phyloP scores from a whole-genome alignment of 37 sponge, comb jelly and placozoan genomes.

The Bolinopsis microptera region DNA sequence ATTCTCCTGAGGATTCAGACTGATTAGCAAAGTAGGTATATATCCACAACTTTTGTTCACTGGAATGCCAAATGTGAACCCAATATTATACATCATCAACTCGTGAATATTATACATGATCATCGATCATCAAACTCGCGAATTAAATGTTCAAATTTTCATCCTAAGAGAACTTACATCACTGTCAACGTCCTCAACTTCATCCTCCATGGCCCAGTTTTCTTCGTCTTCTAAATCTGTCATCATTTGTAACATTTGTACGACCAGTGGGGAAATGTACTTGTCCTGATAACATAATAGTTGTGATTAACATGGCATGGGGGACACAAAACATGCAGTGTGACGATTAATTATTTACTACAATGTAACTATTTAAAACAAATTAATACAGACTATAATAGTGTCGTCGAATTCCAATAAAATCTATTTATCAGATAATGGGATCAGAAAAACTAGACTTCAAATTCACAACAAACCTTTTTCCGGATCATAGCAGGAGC shows the following conservation, averaged over 20 bases:
- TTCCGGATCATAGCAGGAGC: slow-evolving; percentile 93
- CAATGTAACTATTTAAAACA: too few relatives aligned
- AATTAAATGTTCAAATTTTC: too few relatives aligned
- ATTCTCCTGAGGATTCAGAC: slow-evolving; percentile 70
- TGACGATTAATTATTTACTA: neutral
- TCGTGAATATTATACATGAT: too few relatives aligned
- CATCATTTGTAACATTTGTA: slow-evolving; percentile 81
- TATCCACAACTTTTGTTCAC: slow-evolving; percentile 20
- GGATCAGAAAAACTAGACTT: too few relatives aligned
- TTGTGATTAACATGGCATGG: too few relatives aligned
- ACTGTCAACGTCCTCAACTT: slow-evolving; percentile 83
- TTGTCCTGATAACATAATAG: slow-evolving; percentile 20
- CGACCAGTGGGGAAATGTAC: slow-evolving; percentile 68
- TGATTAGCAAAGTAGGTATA: neutral
- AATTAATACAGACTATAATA: slow-evolving; percentile 38
- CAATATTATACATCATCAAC: slow-evolving; percentile 25
- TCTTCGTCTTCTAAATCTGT: slow-evolving; percentile 67
- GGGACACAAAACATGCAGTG: neutral
- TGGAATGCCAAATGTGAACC: neutral
- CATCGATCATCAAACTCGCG: too few relatives aligned
- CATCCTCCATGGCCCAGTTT: slow-evolving; percentile 78
- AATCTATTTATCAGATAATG: too few relatives aligned
- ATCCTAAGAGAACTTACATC: slow-evolving; percentile 67
- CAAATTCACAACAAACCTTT: slow-evolving; percentile 64
- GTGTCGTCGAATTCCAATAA: too few relatives aligned